Percentiles rank a stretch among this genome's conserved stretches.
Conservation (phyloP, 1,140 invertebrate genomes). For the Grapholita molesta region DNA sequence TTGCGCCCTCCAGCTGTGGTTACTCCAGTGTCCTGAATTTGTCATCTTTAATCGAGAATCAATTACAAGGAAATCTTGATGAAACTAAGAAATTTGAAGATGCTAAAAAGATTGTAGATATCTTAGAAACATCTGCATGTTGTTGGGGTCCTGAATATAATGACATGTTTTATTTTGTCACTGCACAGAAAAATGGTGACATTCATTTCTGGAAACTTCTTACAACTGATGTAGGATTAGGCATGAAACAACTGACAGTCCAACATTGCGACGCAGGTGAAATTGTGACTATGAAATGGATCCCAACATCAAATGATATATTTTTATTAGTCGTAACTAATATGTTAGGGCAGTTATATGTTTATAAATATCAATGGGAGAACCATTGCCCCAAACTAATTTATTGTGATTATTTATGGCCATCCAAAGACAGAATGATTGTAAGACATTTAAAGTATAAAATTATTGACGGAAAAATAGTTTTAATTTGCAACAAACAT, state of each 20-base stretch:
- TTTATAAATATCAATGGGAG: conserved; percentile 37
- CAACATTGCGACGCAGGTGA: conserved; percentile 31
- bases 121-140: conserved; percentile 38
- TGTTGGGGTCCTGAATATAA: conserved; percentile 45
- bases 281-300: conserved; percentile 44
- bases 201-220: conserved; percentile 51
- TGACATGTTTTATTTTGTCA: conserved; percentile 48
- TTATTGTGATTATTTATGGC: conserved; percentile 38
- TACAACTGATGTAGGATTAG: conserved; percentile 20
- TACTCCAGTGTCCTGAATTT: conserved; percentile 44
- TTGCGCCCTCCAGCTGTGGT: conserved; percentile 24
- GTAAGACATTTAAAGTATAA: conserved; percentile 35
- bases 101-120: conserved; percentile 38
- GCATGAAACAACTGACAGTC: conserved; percentile 26
- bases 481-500: conserved; percentile 53
- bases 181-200: conserved; percentile 52
- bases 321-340: conserved; percentile 43
- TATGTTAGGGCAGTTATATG: conserved; percentile 41
- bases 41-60: conserved; percentile 34
- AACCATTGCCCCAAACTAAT: conserved; percentile 28
- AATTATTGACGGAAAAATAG: conserved; percentile 32
- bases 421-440: conserved; percentile 53
- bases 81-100: conserved; percentile 30
- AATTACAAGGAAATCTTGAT: conserved; percentile 24
- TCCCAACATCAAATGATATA: conserved; percentile 27